Conservation (phyloP, 1,140 invertebrate genomes). For the Pinna nobilis region DNA sequence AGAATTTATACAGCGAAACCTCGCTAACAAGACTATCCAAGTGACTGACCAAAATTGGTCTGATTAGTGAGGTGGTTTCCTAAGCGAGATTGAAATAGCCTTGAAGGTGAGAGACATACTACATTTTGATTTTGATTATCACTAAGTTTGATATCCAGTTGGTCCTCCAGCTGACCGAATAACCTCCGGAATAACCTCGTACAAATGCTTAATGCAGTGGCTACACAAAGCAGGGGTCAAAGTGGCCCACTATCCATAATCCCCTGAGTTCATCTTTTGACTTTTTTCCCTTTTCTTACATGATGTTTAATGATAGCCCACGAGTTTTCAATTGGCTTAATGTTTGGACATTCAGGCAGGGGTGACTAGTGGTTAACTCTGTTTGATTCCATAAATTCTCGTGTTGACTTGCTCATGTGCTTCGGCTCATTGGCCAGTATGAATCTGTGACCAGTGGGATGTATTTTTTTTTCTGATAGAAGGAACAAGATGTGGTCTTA, state of each 20-base stretch:
- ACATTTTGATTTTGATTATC: no score
- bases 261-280: slow-evolving; percentile 29
- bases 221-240: neutral
- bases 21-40: no score
- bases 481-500: neutral
- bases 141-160: slow-evolving; percentile 1
- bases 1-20: no score
- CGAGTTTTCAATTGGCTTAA: slow-evolving; percentile 42
- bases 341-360: slow-evolving; percentile 29
- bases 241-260: slow-evolving; percentile 8
- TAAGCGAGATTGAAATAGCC: no score
- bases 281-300: neutral
- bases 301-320: slow-evolving; percentile 3
- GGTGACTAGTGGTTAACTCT: neutral
- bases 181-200: slow-evolving; percentile 20
- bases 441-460: neutral
- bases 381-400: neutral
- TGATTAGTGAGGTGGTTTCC: no score
- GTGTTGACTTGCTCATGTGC: neutral
- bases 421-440: slow-evolving; percentile 15
- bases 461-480: neutral
- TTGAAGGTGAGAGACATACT: no score
- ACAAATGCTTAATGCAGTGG: slow-evolving; percentile 13
- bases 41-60: no score
- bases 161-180: neutral